Evolutionary conservation across 2,113 vertebrate genomes (phyloP), one percentile per base, ranked within the genome.

Genomic region (Himantopus leucocephalus): DNA sequence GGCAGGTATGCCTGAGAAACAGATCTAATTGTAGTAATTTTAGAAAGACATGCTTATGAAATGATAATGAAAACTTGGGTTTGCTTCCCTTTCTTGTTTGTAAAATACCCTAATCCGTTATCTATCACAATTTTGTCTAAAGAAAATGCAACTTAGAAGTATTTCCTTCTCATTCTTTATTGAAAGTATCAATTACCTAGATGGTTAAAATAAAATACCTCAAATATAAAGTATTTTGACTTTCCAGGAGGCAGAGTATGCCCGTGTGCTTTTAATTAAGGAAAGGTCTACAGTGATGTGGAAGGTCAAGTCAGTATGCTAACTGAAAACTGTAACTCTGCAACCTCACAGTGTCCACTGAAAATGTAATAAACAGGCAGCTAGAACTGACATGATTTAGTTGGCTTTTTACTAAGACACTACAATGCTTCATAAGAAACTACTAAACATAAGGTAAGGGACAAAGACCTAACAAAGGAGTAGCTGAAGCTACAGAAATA

Each of bases 241-340:
- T 90, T 94, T 77, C 75, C 75, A 48, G 66, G 53, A 94, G 64
- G 32, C 34, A 39, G 9, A 21, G 64, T 43, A 15, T 55, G 79
- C 41, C 70, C 53, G 34, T 75, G 45, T 79, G 39, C 67, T 94
- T 95, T 96, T 96, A 97, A 97, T 97, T 96, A 97, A 97, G 93
- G 82, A 12, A 26, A 96, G 60, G 78, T 80, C 50, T 59, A 8
- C 23, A 59, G 85, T 39, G 71, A 83, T 73, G 71, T 89, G 88
- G 92, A 96, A 93, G 88, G 85, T 97, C 91, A 92, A 86, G 72
- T 39, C 56, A 53, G 32, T 26, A 73, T 64, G 60, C 64, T 63
- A 63, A 90, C 87, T 81, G 81, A 94, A 94, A 89, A 77, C 43
- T 50, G 30, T 41, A 68, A 67, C 43, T 92, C 92, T 92, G 67